phyloP scores from a whole-genome alignment of 2,888 invertebrate genomes.

The Ptilodon capucinus region DNA sequence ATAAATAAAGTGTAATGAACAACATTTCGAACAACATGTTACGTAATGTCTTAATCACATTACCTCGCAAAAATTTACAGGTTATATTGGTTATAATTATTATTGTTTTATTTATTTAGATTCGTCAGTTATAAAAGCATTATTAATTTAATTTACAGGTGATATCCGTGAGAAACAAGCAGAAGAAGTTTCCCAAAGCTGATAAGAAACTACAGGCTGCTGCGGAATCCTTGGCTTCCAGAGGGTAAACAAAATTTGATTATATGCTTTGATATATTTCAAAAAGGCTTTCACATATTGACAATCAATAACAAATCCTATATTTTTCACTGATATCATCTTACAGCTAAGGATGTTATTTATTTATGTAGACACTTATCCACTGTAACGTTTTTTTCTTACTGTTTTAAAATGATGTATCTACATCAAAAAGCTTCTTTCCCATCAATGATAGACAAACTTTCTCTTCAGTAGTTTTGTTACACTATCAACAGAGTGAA shows the following conservation, averaged over 20 bases:
- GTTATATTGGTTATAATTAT: conserved; percentile 39
- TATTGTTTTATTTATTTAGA: too few relatives aligned
- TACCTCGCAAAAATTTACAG: conserved; percentile 57
- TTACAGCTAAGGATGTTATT: too few relatives aligned
- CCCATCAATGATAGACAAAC: too few relatives aligned
- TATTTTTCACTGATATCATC: too few relatives aligned
- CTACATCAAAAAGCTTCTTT: too few relatives aligned
- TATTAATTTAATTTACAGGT: conserved; percentile 42
- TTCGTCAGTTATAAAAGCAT: too few relatives aligned
- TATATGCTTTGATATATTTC: neutral
- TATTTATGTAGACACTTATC: too few relatives aligned
- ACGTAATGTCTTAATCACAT: conserved; percentile 45
- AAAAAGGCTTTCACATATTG: too few relatives aligned
- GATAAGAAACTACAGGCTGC: conserved; percentile 77
- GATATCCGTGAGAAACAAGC: conserved; percentile 50
- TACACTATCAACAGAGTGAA: too few relatives aligned
- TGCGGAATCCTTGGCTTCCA: conserved; percentile 85
- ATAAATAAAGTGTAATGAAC: neutral
- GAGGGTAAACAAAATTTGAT: conserved; percentile 84
- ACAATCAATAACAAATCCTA: neutral
- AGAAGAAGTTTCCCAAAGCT: conserved; percentile 65
- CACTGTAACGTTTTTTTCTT: too few relatives aligned
- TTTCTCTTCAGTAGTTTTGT: too few relatives aligned
- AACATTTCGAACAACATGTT: conserved; percentile 35
- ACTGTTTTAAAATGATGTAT: too few relatives aligned